Evolutionary conservation across 2,113 vertebrate genomes (phyloP), one percentile per base, ranked within the genome.

Genomic region (Chaenogobius annularis): DNA sequence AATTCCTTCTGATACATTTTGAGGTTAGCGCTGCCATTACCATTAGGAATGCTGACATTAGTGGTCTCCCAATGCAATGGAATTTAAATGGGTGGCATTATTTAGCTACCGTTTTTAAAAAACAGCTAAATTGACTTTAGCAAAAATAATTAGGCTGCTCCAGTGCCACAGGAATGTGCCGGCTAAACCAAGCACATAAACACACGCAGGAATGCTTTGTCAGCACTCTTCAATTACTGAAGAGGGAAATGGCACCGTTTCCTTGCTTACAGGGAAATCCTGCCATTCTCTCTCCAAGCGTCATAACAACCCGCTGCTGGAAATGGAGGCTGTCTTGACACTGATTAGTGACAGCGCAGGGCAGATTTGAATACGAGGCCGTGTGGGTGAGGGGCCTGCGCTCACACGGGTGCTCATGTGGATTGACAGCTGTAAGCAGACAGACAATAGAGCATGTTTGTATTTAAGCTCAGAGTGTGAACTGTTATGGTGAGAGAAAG

Each of bases 221-320:
- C 91, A 92, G 89, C 88, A 79, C 77, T 89, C 74, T 86, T 84
- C 63, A 88, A 81, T 85, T 87, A 85, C 85, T 78, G 44, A 71
- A 68, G 68, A 37, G 75, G 90, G 85, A 85, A 89, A 79, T 72
- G 66, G 81, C 82, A 80, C 85, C 17, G 40, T 83, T 89, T 90
- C 88, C 87, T 82, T 68, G 78, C 86, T 87, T 67, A 64, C 80
- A 78, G 86, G 91, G 85, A 92, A 91, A 92, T 91, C 89, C 91
- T 91, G 89, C 86, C 80, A 90, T 92, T 91, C 89, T 90, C 82
- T 80, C 7, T 43, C 77, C 79, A 62, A 86, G 78, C 61, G 37
- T 83, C 85, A 79, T 44, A 79, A 77, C 82, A 75, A 81, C 67
- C 75, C 73, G 58, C 23, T 9, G 47, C 66, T 70, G 58, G 74